phyloP scores from a whole-genome alignment of 2,888 invertebrate species.

The Carcina quercana region DNA sequence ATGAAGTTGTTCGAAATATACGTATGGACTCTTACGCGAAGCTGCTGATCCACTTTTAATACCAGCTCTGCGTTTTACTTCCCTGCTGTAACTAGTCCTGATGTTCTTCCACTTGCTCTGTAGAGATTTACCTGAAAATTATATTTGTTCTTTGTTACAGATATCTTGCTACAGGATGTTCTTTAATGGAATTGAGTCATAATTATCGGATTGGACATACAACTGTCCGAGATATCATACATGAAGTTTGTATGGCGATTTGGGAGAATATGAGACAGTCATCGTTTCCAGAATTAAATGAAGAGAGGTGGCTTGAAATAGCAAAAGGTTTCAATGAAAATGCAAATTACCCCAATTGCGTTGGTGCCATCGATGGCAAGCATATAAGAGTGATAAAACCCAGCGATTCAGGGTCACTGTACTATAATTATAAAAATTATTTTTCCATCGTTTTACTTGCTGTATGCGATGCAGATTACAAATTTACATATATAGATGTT shows the following conservation, averaged over 20 bases:
- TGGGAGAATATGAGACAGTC: constrained; percentile 17
- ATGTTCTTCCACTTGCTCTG: no score
- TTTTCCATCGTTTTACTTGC: constrained; percentile 24
- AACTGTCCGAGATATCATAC: constrained; percentile 23
- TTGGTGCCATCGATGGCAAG: constrained; percentile 19
- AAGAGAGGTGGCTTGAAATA: constrained; percentile 23
- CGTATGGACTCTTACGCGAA: no score
- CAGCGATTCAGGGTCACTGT: constrained; percentile 17
- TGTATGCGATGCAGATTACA: constrained; percentile 20
- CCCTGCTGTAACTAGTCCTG: no score
- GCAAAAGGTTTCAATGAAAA: constrained; percentile 18
- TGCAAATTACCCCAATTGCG: constrained; percentile 15
- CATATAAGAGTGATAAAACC: constrained; percentile 20
- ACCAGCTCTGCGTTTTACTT: no score
- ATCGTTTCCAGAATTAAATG: constrained; percentile 20
- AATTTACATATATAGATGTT: constrained; percentile 22
- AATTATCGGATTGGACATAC: constrained; percentile 21
- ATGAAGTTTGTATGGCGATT: constrained; percentile 23
- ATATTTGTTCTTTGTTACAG: no score
- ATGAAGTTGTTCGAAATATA: no score
- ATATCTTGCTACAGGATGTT: constrained; percentile 26
- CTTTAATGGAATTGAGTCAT: constrained; percentile 21
- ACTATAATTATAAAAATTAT: constrained; percentile 22
- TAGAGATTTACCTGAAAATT: no score
- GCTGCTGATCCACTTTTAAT: no score